Conservation (phyloP, 1,140 invertebrate genomes). For the Drosophila sulfurigaster region DNA sequence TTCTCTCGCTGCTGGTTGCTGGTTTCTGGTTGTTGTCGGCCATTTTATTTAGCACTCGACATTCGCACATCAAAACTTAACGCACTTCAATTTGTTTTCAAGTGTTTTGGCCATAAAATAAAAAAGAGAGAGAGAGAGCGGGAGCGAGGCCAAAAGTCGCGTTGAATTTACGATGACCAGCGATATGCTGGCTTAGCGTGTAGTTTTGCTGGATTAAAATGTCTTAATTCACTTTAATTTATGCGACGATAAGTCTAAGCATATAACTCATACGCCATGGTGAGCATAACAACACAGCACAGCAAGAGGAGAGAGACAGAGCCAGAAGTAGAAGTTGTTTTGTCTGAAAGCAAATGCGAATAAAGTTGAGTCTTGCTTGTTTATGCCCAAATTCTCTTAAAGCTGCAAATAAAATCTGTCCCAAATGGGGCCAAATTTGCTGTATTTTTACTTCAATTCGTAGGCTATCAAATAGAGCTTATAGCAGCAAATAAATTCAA, state of each 20-base stretch:
- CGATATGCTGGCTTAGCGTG: conserved; percentile 11
- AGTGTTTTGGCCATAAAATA: conserved; percentile 59
- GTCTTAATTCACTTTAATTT: conserved; percentile 76
- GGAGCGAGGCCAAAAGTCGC: neutral
- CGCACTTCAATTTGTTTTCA: conserved; percentile 63
- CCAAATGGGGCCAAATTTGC: neutral
- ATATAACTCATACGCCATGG: conserved; percentile 69
- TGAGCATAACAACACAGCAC: neutral
- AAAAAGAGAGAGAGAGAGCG: conserved; percentile 4
- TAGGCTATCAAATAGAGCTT: neutral
- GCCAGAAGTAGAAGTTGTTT: neutral
- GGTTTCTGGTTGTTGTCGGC: conserved; percentile 19
- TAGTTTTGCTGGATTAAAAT: conserved; percentile 66
- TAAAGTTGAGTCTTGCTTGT: neutral
- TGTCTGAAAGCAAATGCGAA: neutral
- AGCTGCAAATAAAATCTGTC: neutral
- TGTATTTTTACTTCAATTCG: neutral
- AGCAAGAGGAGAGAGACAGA: neutral
- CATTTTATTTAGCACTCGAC: conserved; percentile 73
- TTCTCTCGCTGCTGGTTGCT: neutral
- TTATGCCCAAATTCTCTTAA: neutral
- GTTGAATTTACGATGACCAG: conserved; percentile 60
- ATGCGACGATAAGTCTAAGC: conserved; percentile 27
- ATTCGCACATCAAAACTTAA: conserved; percentile 58
- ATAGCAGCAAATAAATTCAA: neutral